Evolutionary conservation across 2,113 vertebrate species (phyloP).

Genomic region (cattle (Bos taurus)): DNA sequence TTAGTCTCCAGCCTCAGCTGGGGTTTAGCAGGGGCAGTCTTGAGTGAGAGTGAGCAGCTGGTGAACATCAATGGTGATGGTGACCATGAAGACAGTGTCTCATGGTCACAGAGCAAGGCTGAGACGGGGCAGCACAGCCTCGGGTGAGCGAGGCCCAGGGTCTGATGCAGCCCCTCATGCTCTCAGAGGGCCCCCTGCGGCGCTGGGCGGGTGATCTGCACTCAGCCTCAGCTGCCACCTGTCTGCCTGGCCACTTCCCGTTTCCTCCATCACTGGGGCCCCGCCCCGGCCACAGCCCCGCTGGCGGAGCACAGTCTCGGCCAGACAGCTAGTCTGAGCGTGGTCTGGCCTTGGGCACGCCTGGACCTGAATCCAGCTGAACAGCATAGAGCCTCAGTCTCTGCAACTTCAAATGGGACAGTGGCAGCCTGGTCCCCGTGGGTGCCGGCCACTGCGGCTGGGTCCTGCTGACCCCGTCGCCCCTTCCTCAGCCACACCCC

Average conservation of each 20-base stretch:
- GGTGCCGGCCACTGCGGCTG: neutral
- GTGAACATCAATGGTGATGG: neutral
- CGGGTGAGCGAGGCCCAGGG: neutral
- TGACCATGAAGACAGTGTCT: neutral
- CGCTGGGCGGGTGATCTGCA: neutral
- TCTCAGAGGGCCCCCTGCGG: fast-evolving
- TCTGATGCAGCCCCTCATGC: neutral
- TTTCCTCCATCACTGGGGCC: neutral
- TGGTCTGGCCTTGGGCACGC: neutral
- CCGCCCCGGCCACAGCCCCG: neutral
- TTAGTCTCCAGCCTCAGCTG: neutral
- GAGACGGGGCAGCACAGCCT: neutral
- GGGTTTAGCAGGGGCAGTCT: neutral
- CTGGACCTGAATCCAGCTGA: neutral
- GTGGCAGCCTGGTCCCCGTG: no score
- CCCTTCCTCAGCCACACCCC: neutral
- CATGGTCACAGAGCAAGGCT: neutral
- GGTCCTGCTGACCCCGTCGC: neutral
- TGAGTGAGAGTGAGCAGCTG: fast-evolving
- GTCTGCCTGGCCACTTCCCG: neutral
- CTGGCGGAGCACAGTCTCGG: neutral
- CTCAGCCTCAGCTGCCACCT: neutral
- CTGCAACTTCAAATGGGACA: neutral
- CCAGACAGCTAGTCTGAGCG: neutral
- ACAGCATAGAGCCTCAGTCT: neutral